These are phyloP conservation scores for Siniperca chuatsi DNA, from an alignment of 2,113 vertebrate genomes.

Conservation along the genomic window DNA sequence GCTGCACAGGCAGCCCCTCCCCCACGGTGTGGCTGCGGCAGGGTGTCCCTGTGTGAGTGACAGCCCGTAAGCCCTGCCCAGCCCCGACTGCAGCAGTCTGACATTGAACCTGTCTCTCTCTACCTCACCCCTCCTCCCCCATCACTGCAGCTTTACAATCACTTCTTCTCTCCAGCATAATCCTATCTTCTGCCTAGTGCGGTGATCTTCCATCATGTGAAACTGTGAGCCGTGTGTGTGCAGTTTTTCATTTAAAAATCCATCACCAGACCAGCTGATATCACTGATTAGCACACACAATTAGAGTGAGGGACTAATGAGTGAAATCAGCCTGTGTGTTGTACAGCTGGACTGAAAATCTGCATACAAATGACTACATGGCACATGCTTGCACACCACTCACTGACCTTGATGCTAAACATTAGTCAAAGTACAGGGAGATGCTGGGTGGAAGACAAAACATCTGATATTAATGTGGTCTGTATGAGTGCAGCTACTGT, in stretches of 20 bases:
- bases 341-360: conserved; percentile 15
- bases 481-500: conserved; percentile 4
- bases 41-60: conserved; percentile 67
- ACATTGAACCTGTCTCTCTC: conserved; percentile 61
- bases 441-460: not conserved
- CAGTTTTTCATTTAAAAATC: conserved; percentile 4
- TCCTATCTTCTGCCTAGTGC: conserved; percentile 57
- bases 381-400: not conserved
- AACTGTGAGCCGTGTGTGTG: not conserved
- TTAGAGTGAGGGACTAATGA: not conserved
- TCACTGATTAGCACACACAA: conserved; percentile 1
- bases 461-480: not conserved
- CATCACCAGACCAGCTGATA: conserved; percentile 13
- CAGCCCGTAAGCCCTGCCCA: conserved; percentile 68
- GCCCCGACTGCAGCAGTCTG: conserved; percentile 78
- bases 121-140: not conserved
- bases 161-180: conserved; percentile 59
- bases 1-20: conserved; percentile 69
- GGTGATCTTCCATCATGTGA: conserved; percentile 39
- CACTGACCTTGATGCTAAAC: conserved; percentile 38
- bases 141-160: conserved; percentile 75
- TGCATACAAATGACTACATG: not conserved
- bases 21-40: conserved; percentile 72
- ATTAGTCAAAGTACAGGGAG: conserved; percentile 12
- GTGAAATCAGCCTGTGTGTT: not conserved